phyloP scores from a whole-genome alignment of 2,113 vertebrate genomes.

The Toxotes chatareus region DNA sequence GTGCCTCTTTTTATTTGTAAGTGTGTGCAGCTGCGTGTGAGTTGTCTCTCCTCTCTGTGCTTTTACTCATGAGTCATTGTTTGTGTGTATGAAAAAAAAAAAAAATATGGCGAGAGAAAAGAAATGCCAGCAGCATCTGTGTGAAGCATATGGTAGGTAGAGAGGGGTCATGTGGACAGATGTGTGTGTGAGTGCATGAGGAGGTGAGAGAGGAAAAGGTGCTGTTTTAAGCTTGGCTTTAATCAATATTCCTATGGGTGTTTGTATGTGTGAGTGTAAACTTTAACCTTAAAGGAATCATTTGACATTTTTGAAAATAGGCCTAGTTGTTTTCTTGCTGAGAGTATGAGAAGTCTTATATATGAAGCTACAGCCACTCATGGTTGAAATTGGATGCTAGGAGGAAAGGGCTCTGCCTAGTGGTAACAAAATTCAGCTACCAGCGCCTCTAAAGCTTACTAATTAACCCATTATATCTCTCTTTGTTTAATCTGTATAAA shows the following conservation, averaged over 20 bases:
- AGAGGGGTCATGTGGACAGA: constrained; percentile 24
- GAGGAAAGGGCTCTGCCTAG: not conserved
- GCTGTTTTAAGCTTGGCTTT: constrained; percentile 3
- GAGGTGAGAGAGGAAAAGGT: not conserved
- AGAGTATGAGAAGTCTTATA: not conserved
- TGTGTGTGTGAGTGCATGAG: constrained; percentile 3
- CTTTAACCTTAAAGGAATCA: not conserved
- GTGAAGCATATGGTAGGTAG: constrained; percentile 46
- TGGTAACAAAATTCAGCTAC: not conserved
- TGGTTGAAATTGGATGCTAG: not conserved
- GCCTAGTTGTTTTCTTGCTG: not conserved
- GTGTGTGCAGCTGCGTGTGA: constrained; percentile 63
- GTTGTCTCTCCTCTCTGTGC: constrained; percentile 36
- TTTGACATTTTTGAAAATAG: not conserved
- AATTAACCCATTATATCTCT: not conserved
- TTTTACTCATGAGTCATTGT: constrained; percentile 68
- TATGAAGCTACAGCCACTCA: not conserved
- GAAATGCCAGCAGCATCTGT: constrained; percentile 56
- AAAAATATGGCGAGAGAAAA: constrained; percentile 33
- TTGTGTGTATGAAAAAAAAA: constrained; percentile 43
- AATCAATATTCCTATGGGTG: constrained; percentile 7
- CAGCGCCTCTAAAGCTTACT: not conserved
- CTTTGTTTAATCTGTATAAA: not conserved
- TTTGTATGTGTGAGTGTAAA: not conserved
- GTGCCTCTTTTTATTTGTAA: constrained; percentile 50